Conservation (phyloP, 2,888 invertebrate species). For the Mesorhabditis spiculigera region DNA sequence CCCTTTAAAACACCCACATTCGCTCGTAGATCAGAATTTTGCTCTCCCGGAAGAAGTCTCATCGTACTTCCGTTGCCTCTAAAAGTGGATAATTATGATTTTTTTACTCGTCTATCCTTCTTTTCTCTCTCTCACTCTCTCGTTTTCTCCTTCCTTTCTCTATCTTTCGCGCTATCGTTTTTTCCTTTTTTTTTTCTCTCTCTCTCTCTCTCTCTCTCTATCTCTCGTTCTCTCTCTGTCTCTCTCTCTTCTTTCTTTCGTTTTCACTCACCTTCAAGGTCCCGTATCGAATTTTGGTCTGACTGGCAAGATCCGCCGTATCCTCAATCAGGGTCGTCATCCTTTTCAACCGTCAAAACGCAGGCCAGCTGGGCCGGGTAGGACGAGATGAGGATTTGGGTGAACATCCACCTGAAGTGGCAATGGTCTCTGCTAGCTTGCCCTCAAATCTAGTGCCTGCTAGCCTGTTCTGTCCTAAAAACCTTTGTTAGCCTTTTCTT, state of each 20-base stretch:
- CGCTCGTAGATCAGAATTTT: conserved; percentile 87
- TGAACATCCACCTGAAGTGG: conserved; percentile 64
- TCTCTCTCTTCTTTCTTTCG: too few relatives aligned
- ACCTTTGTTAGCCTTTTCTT: too few relatives aligned
- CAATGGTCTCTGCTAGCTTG: too few relatives aligned
- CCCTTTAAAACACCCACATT: conserved; percentile 67
- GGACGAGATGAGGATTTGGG: conserved; percentile 78
- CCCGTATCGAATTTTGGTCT: conserved; percentile 94
- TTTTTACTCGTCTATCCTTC: too few relatives aligned
- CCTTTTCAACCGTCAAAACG: conserved; percentile 73
- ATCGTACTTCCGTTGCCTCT: conserved; percentile 87
- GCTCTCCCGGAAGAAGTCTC: conserved; percentile 83
- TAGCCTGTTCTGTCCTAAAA: too few relatives aligned
- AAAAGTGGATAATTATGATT: conserved; percentile 67
- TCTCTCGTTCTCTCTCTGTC: too few relatives aligned
- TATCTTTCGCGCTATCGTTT: too few relatives aligned
- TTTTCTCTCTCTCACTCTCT: too few relatives aligned
- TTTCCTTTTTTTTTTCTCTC: too few relatives aligned
- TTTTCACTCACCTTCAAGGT: conserved; percentile 67
- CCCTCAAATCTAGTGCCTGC: too few relatives aligned
- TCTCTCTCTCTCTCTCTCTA: too few relatives aligned
- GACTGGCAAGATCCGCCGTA: conserved; percentile 90
- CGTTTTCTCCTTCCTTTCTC: too few relatives aligned
- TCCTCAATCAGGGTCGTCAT: conserved; percentile 89
- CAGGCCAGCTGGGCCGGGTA: conserved; percentile 94